Conservation (phyloP, 1,140 invertebrate species). For the Drosophila simulans region DNA sequence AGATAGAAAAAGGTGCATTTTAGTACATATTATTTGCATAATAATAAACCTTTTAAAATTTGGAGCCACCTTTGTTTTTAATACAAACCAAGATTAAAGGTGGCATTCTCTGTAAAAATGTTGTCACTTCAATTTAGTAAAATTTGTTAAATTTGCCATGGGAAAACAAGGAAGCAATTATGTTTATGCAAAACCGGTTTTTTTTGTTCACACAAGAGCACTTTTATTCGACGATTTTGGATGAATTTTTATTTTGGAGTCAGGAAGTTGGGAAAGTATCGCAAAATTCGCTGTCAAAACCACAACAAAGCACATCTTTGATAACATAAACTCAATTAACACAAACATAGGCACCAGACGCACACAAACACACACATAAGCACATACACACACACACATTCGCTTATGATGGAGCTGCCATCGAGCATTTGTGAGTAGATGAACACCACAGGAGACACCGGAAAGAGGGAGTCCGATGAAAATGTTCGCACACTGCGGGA, state of each 20-base stretch:
- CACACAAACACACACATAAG: neutral
- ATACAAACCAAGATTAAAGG: no score
- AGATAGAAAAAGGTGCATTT: no score
- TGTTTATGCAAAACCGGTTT: neutral
- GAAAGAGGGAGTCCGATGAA: no score
- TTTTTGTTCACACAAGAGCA: neutral
- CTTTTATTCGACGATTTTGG: neutral
- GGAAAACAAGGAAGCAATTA: constrained; percentile 12
- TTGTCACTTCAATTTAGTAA: no score
- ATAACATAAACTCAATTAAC: constrained; percentile 49
- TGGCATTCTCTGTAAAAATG: no score
- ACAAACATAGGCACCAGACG: constrained; percentile 18
- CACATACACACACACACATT: neutral
- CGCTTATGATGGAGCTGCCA: no score
- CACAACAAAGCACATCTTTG: constrained; percentile 48
- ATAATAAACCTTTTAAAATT: no score
- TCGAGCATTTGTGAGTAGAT: no score
- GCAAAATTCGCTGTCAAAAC: constrained; percentile 37
- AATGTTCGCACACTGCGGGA: no score
- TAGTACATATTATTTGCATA: no score
- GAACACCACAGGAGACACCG: no score
- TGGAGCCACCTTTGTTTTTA: no score
- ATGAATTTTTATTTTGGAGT: neutral
- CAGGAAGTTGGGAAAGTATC: neutral
- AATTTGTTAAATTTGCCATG: neutral